Evolutionary conservation across 2,113 vertebrate species (phyloP).

Genomic region (Channa argus): DNA sequence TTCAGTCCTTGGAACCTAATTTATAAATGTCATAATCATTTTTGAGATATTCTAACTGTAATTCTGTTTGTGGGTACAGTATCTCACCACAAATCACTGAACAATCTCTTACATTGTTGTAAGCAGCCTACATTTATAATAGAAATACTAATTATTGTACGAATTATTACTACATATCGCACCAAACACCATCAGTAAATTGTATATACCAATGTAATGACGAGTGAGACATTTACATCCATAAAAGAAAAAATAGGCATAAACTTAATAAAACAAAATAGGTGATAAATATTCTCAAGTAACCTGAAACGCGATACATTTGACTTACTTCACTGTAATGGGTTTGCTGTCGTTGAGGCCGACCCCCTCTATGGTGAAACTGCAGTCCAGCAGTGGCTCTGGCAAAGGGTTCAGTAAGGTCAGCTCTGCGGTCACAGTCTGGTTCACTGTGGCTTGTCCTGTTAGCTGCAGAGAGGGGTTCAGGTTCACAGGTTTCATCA

Average conservation of each 20-base stretch:
- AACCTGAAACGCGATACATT: not conserved
- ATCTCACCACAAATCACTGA: too few species aligned
- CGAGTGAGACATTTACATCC: too few species aligned
- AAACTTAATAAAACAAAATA: not conserved
- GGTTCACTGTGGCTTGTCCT: constrained; percentile 84
- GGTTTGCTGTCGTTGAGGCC: constrained; percentile 81
- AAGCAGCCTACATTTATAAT: too few species aligned
- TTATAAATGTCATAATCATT: too few species aligned
- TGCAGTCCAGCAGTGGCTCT: constrained; percentile 77
- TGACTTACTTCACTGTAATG: constrained; percentile 82
- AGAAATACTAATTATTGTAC: too few species aligned
- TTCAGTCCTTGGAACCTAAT: not conserved
- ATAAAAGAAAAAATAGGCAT: not conserved
- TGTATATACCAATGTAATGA: too few species aligned
- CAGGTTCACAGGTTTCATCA: not conserved
- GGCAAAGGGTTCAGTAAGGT: constrained; percentile 86
- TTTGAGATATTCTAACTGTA: too few species aligned
- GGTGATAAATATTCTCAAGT: not conserved
- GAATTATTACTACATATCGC: too few species aligned
- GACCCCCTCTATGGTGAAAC: constrained; percentile 85
- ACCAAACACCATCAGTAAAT: too few species aligned
- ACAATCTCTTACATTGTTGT: too few species aligned
- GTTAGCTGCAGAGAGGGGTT: constrained; percentile 79
- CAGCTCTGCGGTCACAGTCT: constrained; percentile 83
- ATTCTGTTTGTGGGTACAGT: too few species aligned